phyloP scores from a whole-genome alignment of 2,113 vertebrate species.

The Psophia crepitans region DNA sequence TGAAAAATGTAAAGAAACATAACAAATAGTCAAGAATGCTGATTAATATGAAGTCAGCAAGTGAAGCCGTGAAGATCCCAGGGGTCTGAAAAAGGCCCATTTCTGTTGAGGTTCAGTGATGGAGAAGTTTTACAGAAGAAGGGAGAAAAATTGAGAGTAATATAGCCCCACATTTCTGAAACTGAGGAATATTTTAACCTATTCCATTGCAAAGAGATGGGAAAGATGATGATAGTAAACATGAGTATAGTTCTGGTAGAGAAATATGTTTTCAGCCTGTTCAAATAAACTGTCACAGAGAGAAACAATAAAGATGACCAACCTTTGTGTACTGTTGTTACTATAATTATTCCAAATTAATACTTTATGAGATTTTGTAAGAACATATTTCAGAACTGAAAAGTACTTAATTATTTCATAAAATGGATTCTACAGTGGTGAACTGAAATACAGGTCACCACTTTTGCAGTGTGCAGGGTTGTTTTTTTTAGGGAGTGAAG shows the following conservation, averaged over 20 bases:
- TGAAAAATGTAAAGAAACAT: neutral
- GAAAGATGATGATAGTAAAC: neutral
- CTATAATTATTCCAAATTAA: neutral
- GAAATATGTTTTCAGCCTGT: neutral
- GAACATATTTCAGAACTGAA: neutral
- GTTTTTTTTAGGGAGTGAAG: neutral
- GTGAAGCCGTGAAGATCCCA: neutral
- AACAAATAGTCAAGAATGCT: neutral
- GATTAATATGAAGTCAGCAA: neutral
- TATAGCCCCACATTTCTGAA: neutral
- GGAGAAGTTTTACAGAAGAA: neutral
- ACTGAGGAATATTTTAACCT: neutral
- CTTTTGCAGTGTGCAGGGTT: neutral
- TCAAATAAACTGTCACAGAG: neutral
- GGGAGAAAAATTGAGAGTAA: neutral
- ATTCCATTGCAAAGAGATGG: neutral
- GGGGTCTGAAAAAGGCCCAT: neutral
- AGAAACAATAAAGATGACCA: neutral
- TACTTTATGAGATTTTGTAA: neutral
- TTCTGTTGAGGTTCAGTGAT: neutral
- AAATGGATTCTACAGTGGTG: neutral
- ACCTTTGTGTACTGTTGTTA: neutral
- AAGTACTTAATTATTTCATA: neutral
- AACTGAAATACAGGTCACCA: neutral
- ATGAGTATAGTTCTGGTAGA: neutral